These are phyloP conservation scores for Villa cingulata DNA, from an alignment of 2,888 invertebrate species.

Conservation along the genomic window DNA sequence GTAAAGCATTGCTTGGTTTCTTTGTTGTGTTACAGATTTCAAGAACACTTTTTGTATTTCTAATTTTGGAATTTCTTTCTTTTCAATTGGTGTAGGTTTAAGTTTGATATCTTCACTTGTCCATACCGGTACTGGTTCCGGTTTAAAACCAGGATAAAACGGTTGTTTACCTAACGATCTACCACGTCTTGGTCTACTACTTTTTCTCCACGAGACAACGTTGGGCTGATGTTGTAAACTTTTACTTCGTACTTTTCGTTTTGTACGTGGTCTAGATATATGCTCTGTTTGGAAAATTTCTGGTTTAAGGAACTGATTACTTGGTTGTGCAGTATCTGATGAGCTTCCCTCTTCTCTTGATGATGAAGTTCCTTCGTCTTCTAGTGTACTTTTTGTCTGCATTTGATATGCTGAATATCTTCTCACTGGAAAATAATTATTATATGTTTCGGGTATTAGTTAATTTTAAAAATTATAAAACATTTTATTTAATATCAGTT, in stretches of 20 bases:
- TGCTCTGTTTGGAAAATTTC: slow-evolving; percentile 12
- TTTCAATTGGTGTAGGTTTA: slow-evolving; percentile 44
- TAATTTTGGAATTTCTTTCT: slow-evolving; percentile 39
- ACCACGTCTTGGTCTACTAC: slow-evolving; percentile 31
- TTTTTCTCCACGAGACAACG: slow-evolving; percentile 32
- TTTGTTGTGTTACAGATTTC: slow-evolving; percentile 40
- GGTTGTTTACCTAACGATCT: slow-evolving; percentile 38
- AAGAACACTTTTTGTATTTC: slow-evolving; percentile 38
- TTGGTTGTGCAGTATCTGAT: slow-evolving; percentile 26
- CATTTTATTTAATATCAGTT: no score
- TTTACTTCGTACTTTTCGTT: slow-evolving; percentile 31
- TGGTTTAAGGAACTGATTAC: background rate
- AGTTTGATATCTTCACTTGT: slow-evolving; percentile 49
- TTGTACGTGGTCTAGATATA: slow-evolving; percentile 29
- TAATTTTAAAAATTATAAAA: no score
- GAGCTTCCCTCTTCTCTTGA: slow-evolving; percentile 31
- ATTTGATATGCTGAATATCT: slow-evolving; percentile 33
- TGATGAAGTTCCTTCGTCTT: slow-evolving; percentile 33
- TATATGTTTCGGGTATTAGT: no score
- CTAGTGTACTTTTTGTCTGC: slow-evolving; percentile 29
- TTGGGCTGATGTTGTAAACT: slow-evolving; percentile 32
- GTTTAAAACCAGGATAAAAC: slow-evolving; percentile 32
- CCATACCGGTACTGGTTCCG: slow-evolving; percentile 41
- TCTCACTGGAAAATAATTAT: background rate
- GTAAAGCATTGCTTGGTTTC: slow-evolving; percentile 31